Percentiles rank a stretch among this genome's conserved stretches.
phyloP scores from a whole-genome alignment of 2,113 vertebrate genomes.

The Microtus oregoni region DNA sequence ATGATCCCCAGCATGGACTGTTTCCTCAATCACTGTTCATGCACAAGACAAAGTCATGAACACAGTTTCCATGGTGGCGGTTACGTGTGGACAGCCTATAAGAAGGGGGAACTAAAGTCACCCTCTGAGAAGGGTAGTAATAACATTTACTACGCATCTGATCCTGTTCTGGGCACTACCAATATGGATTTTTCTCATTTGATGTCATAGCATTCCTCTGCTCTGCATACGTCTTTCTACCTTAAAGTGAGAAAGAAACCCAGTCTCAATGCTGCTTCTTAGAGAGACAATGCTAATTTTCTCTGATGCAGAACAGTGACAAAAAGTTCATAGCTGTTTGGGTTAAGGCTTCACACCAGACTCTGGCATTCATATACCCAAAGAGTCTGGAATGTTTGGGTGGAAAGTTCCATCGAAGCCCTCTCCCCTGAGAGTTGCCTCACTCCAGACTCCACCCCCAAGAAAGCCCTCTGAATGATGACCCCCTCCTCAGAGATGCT shows the following conservation, averaged over 20 bases:
- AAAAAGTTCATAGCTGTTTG: neutral
- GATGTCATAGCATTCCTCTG: neutral
- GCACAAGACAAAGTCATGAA: neutral
- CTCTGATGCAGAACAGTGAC: neutral
- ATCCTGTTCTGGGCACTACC: neutral
- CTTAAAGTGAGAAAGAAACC: slow-evolving; percentile 1
- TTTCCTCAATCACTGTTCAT: slow-evolving; percentile 11
- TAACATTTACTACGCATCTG: neutral
- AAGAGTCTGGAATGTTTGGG: too few relatives aligned
- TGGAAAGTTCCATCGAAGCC: too few relatives aligned
- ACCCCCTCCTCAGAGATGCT: too few relatives aligned
- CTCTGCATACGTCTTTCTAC: neutral
- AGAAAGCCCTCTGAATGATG: too few relatives aligned
- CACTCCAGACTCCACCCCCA: too few relatives aligned
- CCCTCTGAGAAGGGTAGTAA: slow-evolving; percentile 4
- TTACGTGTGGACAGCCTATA: neutral
- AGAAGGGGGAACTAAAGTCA: neutral
- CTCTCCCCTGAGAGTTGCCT: too few relatives aligned
- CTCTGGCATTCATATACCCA: too few relatives aligned
- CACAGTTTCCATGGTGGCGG: neutral
- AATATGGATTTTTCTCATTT: neutral
- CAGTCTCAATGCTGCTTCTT: neutral
- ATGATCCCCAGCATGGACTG: neutral
- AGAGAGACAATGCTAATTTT: neutral
- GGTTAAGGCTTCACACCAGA: too few relatives aligned